Evolutionary conservation across 2,113 vertebrate species (phyloP), one percentile per base, ranked within the genome.

Genomic region (Leiothrix lutea): DNA sequence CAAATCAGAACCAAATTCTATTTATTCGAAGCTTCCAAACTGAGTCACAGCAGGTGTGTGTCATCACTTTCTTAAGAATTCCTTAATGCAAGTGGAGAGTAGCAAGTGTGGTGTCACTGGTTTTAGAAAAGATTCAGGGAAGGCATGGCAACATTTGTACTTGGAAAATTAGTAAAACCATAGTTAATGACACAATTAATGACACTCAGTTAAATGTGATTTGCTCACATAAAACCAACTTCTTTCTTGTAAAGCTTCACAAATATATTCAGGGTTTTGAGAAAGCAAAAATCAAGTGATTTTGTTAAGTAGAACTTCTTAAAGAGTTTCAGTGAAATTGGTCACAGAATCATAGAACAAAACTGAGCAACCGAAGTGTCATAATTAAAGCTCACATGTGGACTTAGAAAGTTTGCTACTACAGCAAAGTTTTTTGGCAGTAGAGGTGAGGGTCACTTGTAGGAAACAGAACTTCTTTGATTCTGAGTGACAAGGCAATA

Each of bases 181-280:
- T 12, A n/a, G 12, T n/a, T 54, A 88, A 60, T 28, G 5, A n/a
- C 25, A 62, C 10, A 66, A 66, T 61, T 70, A 71, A 42, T 57
- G 11, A 6, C 47, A 35, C 7, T 29, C 12, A 22, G 8, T 20
- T 58, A 84, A 58, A 54, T 50, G 22, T 14, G 38, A n/a, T 71
- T 71, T 53, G 1, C 9, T 38, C 23, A 29, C 7, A 35, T 31
- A 54, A 8, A 80, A 22, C 8, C 0, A 8, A 18, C 0, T 4
- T 26, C 2, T 29, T 71, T n/a, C 70, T 48, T 19, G 5, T 20
- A 61, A 78, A 44, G 3, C 10, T 83, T 67, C 19, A 50, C 12
- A 48, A 60, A 86, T 80, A 13, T 8, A 11, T 10, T 9, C 0
- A 2, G 2, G 14, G 25, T 62, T 70, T 56, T 61, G 26, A n/a